These are phyloP conservation scores for Marmota flaviventris DNA, from an alignment of 2,113 vertebrate species.

Conservation along the genomic window DNA sequence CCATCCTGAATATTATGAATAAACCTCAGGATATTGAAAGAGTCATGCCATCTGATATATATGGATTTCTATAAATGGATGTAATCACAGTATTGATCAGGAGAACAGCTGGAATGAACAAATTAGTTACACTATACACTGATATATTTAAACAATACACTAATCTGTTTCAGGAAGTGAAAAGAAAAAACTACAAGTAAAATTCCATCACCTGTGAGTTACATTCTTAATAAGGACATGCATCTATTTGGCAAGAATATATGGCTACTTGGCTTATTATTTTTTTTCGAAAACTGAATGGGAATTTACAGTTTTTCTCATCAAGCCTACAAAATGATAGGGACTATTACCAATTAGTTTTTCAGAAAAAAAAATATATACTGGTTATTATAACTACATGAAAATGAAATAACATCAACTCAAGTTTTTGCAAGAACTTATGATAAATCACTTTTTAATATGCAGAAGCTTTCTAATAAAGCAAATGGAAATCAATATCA, in stretches of 20 bases:
- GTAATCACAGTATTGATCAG: not conserved
- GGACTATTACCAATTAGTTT: not conserved
- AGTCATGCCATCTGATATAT: not conserved
- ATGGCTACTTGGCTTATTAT: not conserved
- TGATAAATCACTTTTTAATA: conserved; percentile 36
- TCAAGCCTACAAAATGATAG: not conserved
- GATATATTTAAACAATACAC: not conserved
- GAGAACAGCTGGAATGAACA: not conserved
- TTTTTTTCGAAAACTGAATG: conserved; percentile 2
- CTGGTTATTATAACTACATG: conserved; percentile 21
- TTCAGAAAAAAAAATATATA: not conserved
- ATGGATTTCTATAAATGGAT: not conserved
- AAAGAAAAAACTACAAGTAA: not conserved
- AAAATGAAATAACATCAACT: conserved; percentile 52
- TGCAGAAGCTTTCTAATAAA: conserved; percentile 4
- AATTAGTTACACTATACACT: not conserved
- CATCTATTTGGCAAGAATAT: conserved; percentile 5
- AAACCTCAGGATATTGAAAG: not conserved
- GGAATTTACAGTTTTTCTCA: conserved; percentile 10
- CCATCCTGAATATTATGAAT: not conserved
- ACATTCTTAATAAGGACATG: not conserved
- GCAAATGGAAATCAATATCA: not conserved
- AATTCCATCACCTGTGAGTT: not conserved
- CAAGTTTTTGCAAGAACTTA: conserved; percentile 37
- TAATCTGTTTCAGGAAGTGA: not conserved